Base-by-base conservation (phyloP, 2,888 invertebrate species). In the Ernsta delagoae region DNA sequence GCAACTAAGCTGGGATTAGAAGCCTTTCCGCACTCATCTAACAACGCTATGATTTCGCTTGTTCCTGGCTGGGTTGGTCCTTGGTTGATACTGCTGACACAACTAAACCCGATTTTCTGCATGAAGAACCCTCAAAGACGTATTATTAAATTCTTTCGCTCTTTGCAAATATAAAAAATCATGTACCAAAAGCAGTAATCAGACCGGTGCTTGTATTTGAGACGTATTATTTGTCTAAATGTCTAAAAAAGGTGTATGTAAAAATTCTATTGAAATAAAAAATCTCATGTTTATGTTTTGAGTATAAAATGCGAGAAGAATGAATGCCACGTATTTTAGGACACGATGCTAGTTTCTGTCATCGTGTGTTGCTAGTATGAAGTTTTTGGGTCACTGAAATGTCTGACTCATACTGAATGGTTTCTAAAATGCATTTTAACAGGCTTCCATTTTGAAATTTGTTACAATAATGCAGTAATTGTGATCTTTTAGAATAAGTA, bases 1-100 rank as follows among this genome's bases (percentile, higher is more conserved):
- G 65, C 65, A 59, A 65, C 59, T 65, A 24, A 65, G 39, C 48
- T 24, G 48, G 59, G 48, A 65, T 65, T 65, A 65, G 57, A 57
- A 48, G 48, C 57, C 65, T 65, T 65, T 56, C 41, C 48, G 7
- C n/a, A 48, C 57, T 34, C 36, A 56, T 56, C 31, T 60, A 61
- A 65, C 45, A 3, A 48, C 16, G 7, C 6, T 65, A 65, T 43
- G n/a, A 45, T 45, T 45, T 45, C n/a, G n/a, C 45, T n/a, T n/a
- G 16, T 16, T 16, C 16, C 16, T 16, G 1, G 16, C 0, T 16
- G 16, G 16, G 16, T 16, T 16, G 16, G 16, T 16, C 16, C 16
- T 16, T 16, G 16, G 16, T 1, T 45, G 43, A 24, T 56, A 12
- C 45, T 60, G 24, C 31, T 24, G 31, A 7, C 24, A 31, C 5